phyloP scores from a whole-genome alignment of 2,113 vertebrate genomes.

The Gymnarchus niloticus region DNA sequence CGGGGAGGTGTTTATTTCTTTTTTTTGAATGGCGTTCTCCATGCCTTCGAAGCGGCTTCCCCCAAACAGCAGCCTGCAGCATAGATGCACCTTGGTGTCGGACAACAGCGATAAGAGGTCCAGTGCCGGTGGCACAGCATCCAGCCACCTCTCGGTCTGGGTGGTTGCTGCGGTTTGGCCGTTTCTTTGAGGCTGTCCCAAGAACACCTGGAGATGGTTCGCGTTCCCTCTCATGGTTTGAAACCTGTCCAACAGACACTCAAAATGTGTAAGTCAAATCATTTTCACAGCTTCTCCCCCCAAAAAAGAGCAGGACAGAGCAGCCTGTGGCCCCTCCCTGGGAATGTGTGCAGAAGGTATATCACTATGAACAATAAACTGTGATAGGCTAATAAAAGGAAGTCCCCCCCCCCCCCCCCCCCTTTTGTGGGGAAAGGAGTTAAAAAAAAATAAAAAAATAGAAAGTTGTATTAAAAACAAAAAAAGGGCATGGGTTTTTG shows the following conservation, averaged over 20 bases:
- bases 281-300: not conserved
- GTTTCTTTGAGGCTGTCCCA: not conserved
- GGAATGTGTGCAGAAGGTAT: not conserved
- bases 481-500: too few species aligned
- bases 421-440: too few species aligned
- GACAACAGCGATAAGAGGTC: not conserved
- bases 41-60: not conserved
- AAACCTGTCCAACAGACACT: not conserved
- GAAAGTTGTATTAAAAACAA: too few species aligned
- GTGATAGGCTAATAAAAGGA: not conserved
- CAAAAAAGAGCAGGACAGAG: not conserved
- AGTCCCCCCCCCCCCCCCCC: too few species aligned
- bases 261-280: not conserved
- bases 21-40: slow-evolving; percentile 2
- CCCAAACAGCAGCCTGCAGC: not conserved
- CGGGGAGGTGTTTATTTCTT: not conserved
- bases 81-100: too few species aligned
- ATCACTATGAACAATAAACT: not conserved
- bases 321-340: not conserved
- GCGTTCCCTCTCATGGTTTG: not conserved
- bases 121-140: not conserved
- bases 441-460: too few species aligned
- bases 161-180: not conserved
- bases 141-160: not conserved
- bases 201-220: not conserved